Evolutionary conservation across 2,888 invertebrate genomes (phyloP), one percentile per base, ranked within the genome.

Genomic region (Agrotis segetum): DNA sequence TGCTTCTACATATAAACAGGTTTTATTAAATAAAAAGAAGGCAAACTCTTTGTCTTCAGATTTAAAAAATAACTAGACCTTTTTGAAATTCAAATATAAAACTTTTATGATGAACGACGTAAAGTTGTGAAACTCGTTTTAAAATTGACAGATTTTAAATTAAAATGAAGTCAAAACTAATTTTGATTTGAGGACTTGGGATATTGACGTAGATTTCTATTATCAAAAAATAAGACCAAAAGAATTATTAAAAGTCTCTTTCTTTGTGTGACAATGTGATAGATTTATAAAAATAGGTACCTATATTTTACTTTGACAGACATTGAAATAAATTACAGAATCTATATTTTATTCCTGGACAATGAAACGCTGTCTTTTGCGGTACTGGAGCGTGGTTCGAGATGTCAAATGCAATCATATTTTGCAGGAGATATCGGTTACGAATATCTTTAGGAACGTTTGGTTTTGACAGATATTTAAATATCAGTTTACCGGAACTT

Each of bases 401-500:
- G 75, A 59, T 62, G 75, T 77, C 77, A 79, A 67, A 59, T 60
- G 19, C 59, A 46, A 53, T 46, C 46, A 74, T 53, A 50, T 73
- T 79, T 34, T 50, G 52, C 34, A 17, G 40, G 17, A 50, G 53
- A 74, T 59, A 67, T 62, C 19, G 55, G 59, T 52, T n/a, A 29
- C 17, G 29, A 9, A 24, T 53, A 29, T 55, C 29, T 55, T 11
- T 64, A 29, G 16, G 53, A 16, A 21, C 13, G 29, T 58, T 52
- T 62, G 73, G 17, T 72, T 76, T 66, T 66, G 56, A 71, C 50
- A 78, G 60, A 71, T 56, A 61, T 65, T 65, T 77, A 63, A 71
- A 74, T 77, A 16, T 69, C 21, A 13, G 16, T 46, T 55, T 56
- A 56, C 17, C 11, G 16, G n/a, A 68, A 24, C 14, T 14, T 67